A percentile compares a stretch with the other conserved stretches of the same genome.
phyloP scores from a whole-genome alignment of 2,113 vertebrate species.

The Ivindomyrus marchei region DNA sequence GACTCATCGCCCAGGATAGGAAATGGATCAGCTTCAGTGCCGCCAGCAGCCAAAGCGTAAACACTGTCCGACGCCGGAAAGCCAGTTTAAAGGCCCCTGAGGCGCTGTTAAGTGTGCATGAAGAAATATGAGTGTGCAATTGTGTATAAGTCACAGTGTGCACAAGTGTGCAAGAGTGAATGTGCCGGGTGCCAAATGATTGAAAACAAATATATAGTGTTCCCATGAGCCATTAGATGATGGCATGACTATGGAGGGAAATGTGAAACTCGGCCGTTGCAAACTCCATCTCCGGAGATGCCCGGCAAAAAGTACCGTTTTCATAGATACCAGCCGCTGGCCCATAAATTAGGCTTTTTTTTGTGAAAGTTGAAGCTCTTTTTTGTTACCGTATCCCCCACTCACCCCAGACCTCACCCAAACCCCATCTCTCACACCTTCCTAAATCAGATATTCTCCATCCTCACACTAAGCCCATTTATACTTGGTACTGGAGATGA shows the following conservation, averaged over 20 bases:
- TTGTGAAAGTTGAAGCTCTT: background rate
- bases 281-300: background rate
- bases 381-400: background rate
- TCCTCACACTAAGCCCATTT: background rate
- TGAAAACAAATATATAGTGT: background rate
- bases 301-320: background rate
- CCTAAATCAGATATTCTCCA: background rate
- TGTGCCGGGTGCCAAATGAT: background rate
- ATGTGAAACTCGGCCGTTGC: background rate
- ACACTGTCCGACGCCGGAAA: background rate
- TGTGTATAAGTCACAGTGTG: background rate
- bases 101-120: background rate
- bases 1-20: background rate
- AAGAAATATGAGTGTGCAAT: background rate
- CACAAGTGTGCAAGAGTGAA: background rate
- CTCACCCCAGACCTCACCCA: background rate
- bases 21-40: background rate
- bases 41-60: background rate
- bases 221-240: background rate
- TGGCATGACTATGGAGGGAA: background rate
- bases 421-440: background rate
- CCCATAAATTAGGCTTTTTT: background rate
- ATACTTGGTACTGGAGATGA: background rate
- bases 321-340: background rate
- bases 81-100: background rate